A percentile compares a stretch with the other conserved stretches of the same genome.
Conservation (phyloP, 1,140 invertebrate species). For the Trichonephila inaurata region DNA sequence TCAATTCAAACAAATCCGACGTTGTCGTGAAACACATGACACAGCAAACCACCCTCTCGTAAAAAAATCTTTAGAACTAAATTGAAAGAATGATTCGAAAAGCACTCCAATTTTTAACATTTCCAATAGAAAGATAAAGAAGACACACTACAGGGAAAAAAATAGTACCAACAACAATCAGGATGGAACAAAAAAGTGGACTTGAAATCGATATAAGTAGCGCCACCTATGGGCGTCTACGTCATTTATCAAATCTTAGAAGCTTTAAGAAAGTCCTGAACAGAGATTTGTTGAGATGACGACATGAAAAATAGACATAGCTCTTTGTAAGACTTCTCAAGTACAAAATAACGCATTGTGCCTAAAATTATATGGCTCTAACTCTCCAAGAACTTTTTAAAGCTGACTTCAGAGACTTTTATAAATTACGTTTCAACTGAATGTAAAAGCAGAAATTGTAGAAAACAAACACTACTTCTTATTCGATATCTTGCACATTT, state of each 20-base stretch:
- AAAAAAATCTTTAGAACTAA: constrained; percentile 12
- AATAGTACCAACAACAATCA: neutral
- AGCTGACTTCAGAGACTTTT: neutral
- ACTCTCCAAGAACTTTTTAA: neutral
- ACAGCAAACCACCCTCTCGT: neutral
- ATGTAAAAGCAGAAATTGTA: neutral
- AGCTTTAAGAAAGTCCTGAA: constrained; percentile 14
- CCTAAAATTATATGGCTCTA: neutral
- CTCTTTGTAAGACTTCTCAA: neutral
- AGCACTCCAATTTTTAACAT: constrained; percentile 30
- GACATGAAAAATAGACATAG: neutral
- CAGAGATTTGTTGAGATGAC: constrained; percentile 14
- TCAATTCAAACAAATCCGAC: constrained; percentile 36
- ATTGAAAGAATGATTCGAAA: constrained; percentile 12
- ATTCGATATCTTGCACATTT: neutral
- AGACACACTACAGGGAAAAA: neutral
- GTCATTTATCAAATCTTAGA: constrained; percentile 53
- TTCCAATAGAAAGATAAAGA: constrained; percentile 42
- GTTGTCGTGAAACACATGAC: neutral
- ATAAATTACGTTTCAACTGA: neutral
- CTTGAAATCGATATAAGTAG: neutral
- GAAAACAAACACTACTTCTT: neutral
- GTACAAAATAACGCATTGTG: neutral
- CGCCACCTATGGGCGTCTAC: constrained; percentile 46
- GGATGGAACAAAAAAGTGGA: neutral